These are phyloP conservation scores for Ypsolopha scabrella DNA, from an alignment of 2,888 invertebrate genomes.

Conservation along the genomic window DNA sequence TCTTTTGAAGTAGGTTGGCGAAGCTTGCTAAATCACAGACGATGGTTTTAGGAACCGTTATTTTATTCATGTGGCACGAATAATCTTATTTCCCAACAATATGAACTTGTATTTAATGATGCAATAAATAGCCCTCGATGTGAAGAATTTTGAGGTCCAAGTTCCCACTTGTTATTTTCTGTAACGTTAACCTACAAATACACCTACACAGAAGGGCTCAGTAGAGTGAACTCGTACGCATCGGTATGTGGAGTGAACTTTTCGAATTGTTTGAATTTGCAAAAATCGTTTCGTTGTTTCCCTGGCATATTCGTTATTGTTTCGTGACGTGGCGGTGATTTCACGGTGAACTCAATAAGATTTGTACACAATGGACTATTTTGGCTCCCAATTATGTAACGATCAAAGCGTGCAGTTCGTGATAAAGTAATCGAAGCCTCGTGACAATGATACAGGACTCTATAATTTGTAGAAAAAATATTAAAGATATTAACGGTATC, in stretches of 20 bases:
- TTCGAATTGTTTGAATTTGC: no score
- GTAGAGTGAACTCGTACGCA: no score
- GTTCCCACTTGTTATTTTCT: no score
- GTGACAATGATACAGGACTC: constrained; percentile 12
- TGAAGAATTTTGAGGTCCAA: no score
- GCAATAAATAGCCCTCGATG: no score
- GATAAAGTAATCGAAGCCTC: constrained; percentile 23
- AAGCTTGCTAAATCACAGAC: not conserved
- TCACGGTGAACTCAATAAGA: constrained; percentile 43
- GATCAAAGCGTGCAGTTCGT: constrained; percentile 34
- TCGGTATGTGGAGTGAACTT: no score
- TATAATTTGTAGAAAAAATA: constrained; percentile 9
- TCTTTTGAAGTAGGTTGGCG: not conserved
- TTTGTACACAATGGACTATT: constrained; percentile 33
- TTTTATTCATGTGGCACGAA: no score
- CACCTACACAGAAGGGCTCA: no score
- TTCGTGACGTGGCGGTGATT: constrained; percentile 20
- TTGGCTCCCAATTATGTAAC: constrained; percentile 41
- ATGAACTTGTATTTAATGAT: no score
- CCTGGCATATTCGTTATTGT: not conserved
- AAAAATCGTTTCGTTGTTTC: not conserved
- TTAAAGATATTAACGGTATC: constrained; percentile 1
- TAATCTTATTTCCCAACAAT: no score
- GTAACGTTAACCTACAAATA: no score
- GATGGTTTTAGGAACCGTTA: no score